A percentile compares a stretch with the other conserved stretches of the same genome.
Conservation (phyloP, 2,113 vertebrate species). For the Thalassarche chlororhynchos region DNA sequence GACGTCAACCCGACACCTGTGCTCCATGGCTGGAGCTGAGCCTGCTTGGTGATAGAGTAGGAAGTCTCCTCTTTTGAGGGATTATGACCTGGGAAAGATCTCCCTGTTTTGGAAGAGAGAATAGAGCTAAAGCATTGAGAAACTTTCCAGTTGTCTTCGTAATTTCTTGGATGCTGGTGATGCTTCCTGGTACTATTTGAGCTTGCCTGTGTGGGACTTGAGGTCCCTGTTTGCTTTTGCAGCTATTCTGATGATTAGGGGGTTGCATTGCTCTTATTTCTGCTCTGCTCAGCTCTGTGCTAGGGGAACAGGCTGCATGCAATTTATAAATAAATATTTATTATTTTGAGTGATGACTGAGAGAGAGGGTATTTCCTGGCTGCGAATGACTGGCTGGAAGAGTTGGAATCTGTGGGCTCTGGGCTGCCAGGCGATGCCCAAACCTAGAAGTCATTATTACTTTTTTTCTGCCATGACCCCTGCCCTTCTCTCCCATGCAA, state of each 20-base stretch:
- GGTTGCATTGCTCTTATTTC: not conserved
- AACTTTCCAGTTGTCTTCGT: not conserved
- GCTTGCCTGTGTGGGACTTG: not conserved
- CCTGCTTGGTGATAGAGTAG: constrained; percentile 23
- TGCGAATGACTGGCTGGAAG: not conserved
- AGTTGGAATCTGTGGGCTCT: not conserved
- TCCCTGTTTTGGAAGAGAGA: not conserved
- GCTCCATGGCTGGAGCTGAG: constrained; percentile 2
- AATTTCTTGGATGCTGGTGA: not conserved
- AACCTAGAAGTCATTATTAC: not conserved
- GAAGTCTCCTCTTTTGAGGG: constrained; percentile 25
- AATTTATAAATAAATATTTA: constrained; percentile 56
- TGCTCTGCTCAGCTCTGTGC: not conserved
- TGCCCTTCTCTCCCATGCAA: not conserved
- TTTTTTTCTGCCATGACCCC: not conserved
- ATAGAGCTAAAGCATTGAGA: not conserved
- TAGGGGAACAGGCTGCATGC: not conserved
- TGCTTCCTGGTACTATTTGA: not conserved
- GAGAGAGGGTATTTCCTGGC: constrained; percentile 47
- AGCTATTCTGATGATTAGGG: not conserved
- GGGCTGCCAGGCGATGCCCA: not conserved
- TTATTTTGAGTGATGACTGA: constrained; percentile 58
- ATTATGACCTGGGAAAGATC: not conserved
- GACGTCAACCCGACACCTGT: not conserved
- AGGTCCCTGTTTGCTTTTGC: not conserved